These are phyloP conservation scores for Clusia tigrina DNA, from an alignment of 2,888 invertebrate species.

Conservation along the genomic window DNA sequence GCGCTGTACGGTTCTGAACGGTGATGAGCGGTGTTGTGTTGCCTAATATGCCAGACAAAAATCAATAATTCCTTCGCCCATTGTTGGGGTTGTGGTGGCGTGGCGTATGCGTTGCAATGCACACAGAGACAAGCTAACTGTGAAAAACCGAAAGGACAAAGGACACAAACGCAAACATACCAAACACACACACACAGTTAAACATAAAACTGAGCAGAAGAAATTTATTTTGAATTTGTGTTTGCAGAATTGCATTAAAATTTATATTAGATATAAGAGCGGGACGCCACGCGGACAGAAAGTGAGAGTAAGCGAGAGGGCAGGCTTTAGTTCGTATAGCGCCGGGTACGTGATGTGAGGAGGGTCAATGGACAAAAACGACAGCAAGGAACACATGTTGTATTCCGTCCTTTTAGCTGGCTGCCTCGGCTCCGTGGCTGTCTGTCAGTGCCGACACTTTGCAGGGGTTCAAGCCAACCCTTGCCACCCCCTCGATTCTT, in stretches of 20 bases:
- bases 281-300: neutral
- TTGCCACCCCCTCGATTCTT: no score
- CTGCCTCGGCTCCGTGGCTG: no score
- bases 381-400: slow-evolving; percentile 4
- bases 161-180: slow-evolving; percentile 2
- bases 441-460: no score
- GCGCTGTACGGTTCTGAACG: neutral
- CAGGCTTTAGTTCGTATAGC: neutral
- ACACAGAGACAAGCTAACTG: slow-evolving; percentile 20
- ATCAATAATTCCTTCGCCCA: slow-evolving; percentile 39
- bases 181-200: slow-evolving; percentile 10
- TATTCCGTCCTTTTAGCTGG: neutral
- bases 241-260: slow-evolving; percentile 46
- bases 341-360: neutral
- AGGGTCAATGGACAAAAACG: neutral
- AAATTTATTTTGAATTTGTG: slow-evolving; percentile 11
- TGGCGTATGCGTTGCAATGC: slow-evolving; percentile 38
- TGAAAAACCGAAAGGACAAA: neutral
- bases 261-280: slow-evolving; percentile 43
- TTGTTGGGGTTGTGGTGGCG: neutral
- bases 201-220: neutral
- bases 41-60: slow-evolving; percentile 39
- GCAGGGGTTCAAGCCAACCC: no score
- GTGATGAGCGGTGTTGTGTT: slow-evolving; percentile 12
- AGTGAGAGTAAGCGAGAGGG: neutral